phyloP scores from a whole-genome alignment of 2,113 vertebrate genomes.

The Regulus satrapa region DNA sequence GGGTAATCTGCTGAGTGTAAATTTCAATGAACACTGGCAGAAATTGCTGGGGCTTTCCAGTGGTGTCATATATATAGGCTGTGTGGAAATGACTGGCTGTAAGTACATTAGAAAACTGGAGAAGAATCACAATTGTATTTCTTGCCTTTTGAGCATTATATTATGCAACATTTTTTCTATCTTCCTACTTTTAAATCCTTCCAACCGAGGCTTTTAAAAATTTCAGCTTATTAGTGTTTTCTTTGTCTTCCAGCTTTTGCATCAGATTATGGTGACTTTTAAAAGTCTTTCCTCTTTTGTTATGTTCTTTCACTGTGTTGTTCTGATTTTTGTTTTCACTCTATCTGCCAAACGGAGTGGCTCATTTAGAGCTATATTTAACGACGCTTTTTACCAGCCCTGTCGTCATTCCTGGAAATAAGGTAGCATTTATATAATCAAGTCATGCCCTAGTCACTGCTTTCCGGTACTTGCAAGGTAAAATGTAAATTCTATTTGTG shows the following conservation, averaged over 20 bases:
- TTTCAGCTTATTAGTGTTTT: not conserved
- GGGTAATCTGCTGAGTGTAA: not conserved
- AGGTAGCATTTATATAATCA: slow-evolving; percentile 47
- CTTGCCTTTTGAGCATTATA: not conserved
- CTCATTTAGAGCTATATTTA: slow-evolving; percentile 31
- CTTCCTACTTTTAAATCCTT: not conserved
- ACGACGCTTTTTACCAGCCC: not conserved
- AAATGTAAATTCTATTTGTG: slow-evolving; percentile 38
- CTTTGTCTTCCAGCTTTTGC: not conserved
- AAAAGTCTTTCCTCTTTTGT: not conserved
- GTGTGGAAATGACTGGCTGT: not conserved
- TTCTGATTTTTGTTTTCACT: not conserved
- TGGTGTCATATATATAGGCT: not conserved
- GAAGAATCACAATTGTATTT: not conserved
- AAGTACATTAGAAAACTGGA: not conserved
- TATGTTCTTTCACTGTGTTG: not conserved
- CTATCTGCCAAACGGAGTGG: not conserved
- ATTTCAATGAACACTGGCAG: not conserved
- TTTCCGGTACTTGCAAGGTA: not conserved
- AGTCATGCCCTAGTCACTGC: not conserved
- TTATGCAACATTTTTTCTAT: not conserved
- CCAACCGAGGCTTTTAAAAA: not conserved
- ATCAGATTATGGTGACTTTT: not conserved
- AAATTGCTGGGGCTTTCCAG: not conserved
- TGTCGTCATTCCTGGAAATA: slow-evolving; percentile 33